Percentiles rank a stretch among this genome's conserved stretches.
Evolutionary conservation across 2,113 vertebrate species (phyloP).

Genomic region (Guaruba guarouba): DNA sequence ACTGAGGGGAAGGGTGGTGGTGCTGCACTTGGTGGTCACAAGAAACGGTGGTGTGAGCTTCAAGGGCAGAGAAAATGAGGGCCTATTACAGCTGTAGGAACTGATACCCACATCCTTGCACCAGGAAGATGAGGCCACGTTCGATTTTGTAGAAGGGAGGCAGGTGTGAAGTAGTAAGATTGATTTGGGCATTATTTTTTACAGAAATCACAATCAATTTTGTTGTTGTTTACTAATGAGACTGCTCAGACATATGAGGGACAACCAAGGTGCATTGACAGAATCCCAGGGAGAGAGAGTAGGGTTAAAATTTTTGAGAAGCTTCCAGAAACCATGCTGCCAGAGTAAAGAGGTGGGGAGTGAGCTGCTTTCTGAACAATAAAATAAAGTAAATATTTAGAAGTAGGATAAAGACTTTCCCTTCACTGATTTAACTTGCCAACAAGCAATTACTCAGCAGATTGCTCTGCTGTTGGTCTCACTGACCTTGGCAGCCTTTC

Average conservation of each 20-base stretch:
- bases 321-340: slow-evolving; percentile 40
- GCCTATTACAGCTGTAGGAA: background rate
- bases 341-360: background rate
- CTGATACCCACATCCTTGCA: background rate
- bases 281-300: background rate
- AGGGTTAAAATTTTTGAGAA: background rate
- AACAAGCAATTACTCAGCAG: slow-evolving; percentile 40
- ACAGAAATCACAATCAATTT: background rate
- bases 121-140: background rate
- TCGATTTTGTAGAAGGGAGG: background rate
- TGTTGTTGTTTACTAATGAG: background rate
- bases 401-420: slow-evolving; percentile 35
- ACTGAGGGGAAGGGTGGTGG: background rate
- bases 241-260: background rate
- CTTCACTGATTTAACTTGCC: slow-evolving; percentile 42
- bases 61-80: background rate
- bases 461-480: slow-evolving; percentile 7
- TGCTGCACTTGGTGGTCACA: accelerated
- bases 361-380: slow-evolving; percentile 2
- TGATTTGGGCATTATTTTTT: background rate
- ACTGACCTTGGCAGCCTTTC: slow-evolving; percentile 20
- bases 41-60: background rate
- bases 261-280: background rate
- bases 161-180: background rate
- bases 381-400: slow-evolving; percentile 51